These are phyloP conservation scores for Chiloscyllium punctatum DNA, from an alignment of 2,797 vertebrate species.

Conservation along the genomic window DNA sequence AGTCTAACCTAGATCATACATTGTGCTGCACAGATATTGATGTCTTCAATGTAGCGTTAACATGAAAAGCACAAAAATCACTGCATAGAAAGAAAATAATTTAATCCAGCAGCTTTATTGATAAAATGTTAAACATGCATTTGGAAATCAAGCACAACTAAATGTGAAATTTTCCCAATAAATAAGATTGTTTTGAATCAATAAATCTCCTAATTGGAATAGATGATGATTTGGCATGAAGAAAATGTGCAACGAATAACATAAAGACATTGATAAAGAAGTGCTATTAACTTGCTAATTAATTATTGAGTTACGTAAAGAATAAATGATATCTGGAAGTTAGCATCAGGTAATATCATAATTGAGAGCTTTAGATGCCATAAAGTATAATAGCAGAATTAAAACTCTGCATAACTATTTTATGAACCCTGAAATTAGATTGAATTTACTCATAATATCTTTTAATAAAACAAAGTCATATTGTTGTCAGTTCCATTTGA, in stretches of 20 bases:
- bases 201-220: not conserved
- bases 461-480: not conserved
- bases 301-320: not conserved
- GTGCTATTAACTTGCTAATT: not conserved
- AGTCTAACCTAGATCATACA: not conserved
- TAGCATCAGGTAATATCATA: not conserved
- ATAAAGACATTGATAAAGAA: not conserved
- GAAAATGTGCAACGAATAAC: not conserved
- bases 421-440: not conserved
- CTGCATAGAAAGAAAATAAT: not conserved
- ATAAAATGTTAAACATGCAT: not conserved
- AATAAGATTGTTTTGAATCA: not conserved
- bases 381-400: not conserved
- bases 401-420: not conserved
- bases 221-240: not conserved
- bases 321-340: not conserved
- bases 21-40: not conserved
- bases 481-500: not conserved
- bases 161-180: not conserved
- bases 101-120: too few relatives aligned
- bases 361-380: not conserved
- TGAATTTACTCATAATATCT: not conserved
- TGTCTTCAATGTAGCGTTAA: not conserved
- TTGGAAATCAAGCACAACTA: not conserved
- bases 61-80: not conserved